Conservation (phyloP, 2,113 vertebrate genomes). For the Sceloporus tristichus region DNA sequence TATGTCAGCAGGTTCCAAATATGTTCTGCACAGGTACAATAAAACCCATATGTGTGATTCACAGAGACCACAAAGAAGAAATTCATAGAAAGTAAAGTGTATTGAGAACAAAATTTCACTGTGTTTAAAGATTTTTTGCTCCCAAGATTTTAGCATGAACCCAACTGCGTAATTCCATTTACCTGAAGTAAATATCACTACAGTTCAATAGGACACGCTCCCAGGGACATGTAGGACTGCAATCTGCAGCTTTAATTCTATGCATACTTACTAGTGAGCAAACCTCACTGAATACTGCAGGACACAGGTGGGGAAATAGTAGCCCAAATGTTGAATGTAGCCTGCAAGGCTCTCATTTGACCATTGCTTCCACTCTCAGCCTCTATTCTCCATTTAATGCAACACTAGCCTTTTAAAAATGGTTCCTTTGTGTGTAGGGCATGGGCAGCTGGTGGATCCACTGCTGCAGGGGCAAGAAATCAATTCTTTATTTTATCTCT, state of each 20-base stretch:
- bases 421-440: not conserved
- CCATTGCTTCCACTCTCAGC: too few relatives aligned
- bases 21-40: too few relatives aligned
- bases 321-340: not conserved
- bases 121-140: not conserved
- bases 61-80: too few relatives aligned
- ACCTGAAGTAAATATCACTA: not conserved
- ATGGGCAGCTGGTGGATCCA: too few relatives aligned
- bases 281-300: not conserved
- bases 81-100: not conserved
- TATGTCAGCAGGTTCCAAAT: too few relatives aligned
- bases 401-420: not conserved
- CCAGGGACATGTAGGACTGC: not conserved
- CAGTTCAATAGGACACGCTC: not conserved
- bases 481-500: too few relatives aligned
- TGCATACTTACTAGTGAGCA: not conserved
- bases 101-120: not conserved
- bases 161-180: not conserved
- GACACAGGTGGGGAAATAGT: not conserved
- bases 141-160: not conserved
- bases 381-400: not conserved
- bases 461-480: too few relatives aligned
- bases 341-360: not conserved
- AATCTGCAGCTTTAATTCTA: not conserved
- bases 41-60: too few relatives aligned